Evolutionary conservation across 2,888 invertebrate species (phyloP), one percentile per base, ranked within the genome.

Genomic region (Timandra comae): DNA sequence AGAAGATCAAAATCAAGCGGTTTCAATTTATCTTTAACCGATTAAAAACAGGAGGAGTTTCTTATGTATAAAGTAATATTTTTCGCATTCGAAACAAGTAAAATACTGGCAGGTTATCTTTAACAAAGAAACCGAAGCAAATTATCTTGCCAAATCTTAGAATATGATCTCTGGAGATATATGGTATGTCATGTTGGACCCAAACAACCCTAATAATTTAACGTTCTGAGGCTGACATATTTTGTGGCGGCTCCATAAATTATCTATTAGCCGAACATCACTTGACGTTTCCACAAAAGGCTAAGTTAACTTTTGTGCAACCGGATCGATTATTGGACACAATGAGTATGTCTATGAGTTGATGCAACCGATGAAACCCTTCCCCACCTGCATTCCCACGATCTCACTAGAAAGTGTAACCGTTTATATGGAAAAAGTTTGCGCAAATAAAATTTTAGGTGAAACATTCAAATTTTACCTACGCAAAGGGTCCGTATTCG

Each of bases 351-450:
- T 16, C 6, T 16, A 16, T n/a, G 52, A 49, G 41, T 52, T 35
- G 45, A 41, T 42, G 39, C 50, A 49, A 32, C 54, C 49, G 59
- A 63, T 56, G 63, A 69, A 81, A 80, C 84, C 82, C 82, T 81
- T 82, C 79, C 72, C 60, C 84, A 84, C 84, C 80, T 85, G 84
- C 84, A 71, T 84, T 82, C 85, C 84, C 84, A 84, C 85, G 84
- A 67, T 71, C 45, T 36, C 47, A 41, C 55, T 77, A 81, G 84
- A 84, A 84, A 84, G 85, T 81, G 61, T 62, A 64, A 56, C 63
- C 54, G 10, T 33, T 46, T 40, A 40, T 30, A 25, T 35, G 50
- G 73, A 74, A 76, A 81, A 78, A 72, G 31, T 61, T 73, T 82
- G 82, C 77, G 81, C 81, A 84, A 85, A 78, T 66, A 73, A 65